phyloP scores from a whole-genome alignment of 2,113 vertebrate species.

The Chamaetylas fuelleborni region DNA sequence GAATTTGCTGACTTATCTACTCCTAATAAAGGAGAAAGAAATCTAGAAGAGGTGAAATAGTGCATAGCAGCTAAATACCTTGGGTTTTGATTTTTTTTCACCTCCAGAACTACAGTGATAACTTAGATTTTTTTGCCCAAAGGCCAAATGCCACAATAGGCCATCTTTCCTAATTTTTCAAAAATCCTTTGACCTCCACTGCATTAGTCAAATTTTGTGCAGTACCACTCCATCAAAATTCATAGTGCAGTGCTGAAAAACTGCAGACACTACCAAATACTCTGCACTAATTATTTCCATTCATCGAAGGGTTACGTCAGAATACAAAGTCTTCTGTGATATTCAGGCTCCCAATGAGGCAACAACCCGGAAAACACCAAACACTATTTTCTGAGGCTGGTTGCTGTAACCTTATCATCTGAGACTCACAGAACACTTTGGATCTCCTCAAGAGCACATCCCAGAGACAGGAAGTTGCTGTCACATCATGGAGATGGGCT shows the following conservation, averaged over 20 bases:
- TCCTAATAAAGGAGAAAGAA: not conserved
- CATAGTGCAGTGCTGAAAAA: not conserved
- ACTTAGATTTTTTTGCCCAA: not conserved
- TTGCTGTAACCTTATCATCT: not conserved
- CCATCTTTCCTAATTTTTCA: not conserved
- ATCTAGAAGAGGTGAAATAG: not conserved
- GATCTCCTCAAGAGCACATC: fast-evolving
- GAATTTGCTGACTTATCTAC: not conserved
- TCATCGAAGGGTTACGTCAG: not conserved
- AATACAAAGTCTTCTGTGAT: not conserved
- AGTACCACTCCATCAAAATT: not conserved
- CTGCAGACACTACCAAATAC: not conserved
- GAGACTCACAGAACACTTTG: not conserved
- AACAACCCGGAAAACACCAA: not conserved
- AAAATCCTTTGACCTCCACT: not conserved
- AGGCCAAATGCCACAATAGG: not conserved
- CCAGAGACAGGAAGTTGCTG: not conserved
- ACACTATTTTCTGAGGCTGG: not conserved
- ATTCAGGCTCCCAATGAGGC: not conserved
- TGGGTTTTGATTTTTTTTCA: not conserved
- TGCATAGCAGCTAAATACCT: not conserved
- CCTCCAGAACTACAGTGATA: not conserved
- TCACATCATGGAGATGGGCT: not conserved
- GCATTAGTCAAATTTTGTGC: not conserved
- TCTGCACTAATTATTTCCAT: not conserved